Conservation (phyloP, 2,888 invertebrate genomes). For the Protodeltote pygarga region DNA sequence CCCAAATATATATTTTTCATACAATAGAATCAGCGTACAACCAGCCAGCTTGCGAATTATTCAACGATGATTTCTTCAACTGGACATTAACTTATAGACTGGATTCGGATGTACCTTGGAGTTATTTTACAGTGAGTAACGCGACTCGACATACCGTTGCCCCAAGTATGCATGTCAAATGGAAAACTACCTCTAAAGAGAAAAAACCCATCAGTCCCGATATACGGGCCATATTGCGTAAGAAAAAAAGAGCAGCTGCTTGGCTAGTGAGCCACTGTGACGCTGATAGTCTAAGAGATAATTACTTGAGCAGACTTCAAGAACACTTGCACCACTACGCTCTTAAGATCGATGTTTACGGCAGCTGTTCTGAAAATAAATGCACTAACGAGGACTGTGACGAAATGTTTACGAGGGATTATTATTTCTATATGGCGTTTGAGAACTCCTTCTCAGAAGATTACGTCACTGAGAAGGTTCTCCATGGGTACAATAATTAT, state of each 20-base stretch:
- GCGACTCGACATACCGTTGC: slow-evolving; percentile 54
- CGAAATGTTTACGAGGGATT: slow-evolving; percentile 59
- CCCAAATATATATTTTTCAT: slow-evolving; percentile 63
- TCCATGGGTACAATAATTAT: slow-evolving; percentile 83
- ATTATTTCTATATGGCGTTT: slow-evolving; percentile 72
- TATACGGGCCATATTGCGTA: slow-evolving; percentile 51
- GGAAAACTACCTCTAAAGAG: slow-evolving; percentile 50
- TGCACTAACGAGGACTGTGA: slow-evolving; percentile 55
- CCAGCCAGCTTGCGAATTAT: slow-evolving; percentile 62
- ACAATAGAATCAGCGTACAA: slow-evolving; percentile 58
- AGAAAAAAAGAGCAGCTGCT: slow-evolving; percentile 64
- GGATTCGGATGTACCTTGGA: slow-evolving; percentile 68
- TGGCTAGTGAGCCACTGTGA: slow-evolving; percentile 66
- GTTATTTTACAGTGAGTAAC: slow-evolving; percentile 62
- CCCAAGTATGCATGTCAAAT: slow-evolving; percentile 53
- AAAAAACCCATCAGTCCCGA: slow-evolving; percentile 32
- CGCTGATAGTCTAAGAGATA: slow-evolving; percentile 54
- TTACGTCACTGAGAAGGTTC: slow-evolving; percentile 71
- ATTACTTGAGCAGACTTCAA: slow-evolving; percentile 61
- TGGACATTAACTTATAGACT: slow-evolving; percentile 71
- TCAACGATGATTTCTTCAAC: slow-evolving; percentile 66
- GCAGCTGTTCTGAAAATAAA: slow-evolving; percentile 51
- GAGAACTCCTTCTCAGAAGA: slow-evolving; percentile 69
- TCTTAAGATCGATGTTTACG: slow-evolving; percentile 64
- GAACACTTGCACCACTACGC: slow-evolving; percentile 63